A percentile compares a stretch with the other conserved stretches of the same genome.
phyloP scores from a whole-genome alignment of 64 coral and sea anemone species.

The Platygyra sinensis region DNA sequence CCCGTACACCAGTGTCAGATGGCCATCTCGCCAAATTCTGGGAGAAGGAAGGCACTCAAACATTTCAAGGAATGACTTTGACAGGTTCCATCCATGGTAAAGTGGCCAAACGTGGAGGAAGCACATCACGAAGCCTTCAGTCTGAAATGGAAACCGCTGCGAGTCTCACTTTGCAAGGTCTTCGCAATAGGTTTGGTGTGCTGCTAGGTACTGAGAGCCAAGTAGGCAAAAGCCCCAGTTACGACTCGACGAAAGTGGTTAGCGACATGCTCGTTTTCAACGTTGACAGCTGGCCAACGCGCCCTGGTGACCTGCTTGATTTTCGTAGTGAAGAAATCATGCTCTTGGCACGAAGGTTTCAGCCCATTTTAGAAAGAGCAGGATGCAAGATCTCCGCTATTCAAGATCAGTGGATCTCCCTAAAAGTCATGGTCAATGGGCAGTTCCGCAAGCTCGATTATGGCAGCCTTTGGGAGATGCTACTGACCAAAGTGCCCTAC shows the following conservation, averaged over 20 bases:
- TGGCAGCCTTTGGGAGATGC: constrained; percentile 30
- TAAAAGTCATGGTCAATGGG: constrained; percentile 32
- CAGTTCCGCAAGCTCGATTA: constrained; percentile 46
- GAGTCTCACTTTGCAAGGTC: background rate
- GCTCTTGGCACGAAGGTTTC: constrained; percentile 30
- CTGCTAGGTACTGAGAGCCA: background rate
- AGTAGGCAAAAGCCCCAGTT: background rate
- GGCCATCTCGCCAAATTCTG: background rate
- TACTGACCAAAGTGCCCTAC: constrained; percentile 45
- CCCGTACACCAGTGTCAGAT: background rate
- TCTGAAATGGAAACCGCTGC: background rate
- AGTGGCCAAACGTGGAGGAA: background rate
- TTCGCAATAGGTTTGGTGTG: background rate
- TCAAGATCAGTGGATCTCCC: constrained; percentile 50
- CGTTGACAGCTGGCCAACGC: constrained; percentile 32
- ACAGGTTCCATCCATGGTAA: constrained; percentile 9
- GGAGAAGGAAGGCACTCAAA: background rate
- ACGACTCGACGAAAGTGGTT: background rate
- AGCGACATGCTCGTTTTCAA: constrained; percentile 62
- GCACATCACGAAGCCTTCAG: background rate
- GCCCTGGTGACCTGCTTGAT: constrained; percentile 3
- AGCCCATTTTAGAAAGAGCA: constrained; percentile 12
- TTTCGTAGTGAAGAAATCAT: constrained; percentile 28
- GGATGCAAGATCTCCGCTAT: constrained; percentile 1
- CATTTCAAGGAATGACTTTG: background rate